phyloP scores from a whole-genome alignment of 2,797 vertebrate species.

The Sebastes aleutianus region DNA sequence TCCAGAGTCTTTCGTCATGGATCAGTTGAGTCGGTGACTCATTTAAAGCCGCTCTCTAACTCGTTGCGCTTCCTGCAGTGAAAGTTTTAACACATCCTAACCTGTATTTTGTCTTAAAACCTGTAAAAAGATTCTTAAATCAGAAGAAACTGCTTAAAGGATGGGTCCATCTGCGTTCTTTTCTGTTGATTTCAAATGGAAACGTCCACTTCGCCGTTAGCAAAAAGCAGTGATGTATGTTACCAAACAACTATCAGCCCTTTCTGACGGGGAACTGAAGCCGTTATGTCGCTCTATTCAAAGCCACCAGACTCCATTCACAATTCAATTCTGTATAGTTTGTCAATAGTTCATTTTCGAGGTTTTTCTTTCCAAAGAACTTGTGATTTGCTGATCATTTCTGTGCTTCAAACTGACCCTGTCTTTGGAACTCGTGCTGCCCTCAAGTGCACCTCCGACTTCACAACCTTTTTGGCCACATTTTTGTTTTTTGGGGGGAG shows the following conservation, averaged over 20 bases:
- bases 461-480: background rate
- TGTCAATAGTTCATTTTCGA: background rate
- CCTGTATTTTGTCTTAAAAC: background rate
- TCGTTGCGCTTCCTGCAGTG: background rate
- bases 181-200: too few relatives aligned
- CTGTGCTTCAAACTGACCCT: slow-evolving; percentile 20
- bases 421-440: background rate
- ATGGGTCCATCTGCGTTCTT: too few relatives aligned
- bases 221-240: too few relatives aligned
- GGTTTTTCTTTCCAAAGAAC: slow-evolving; percentile 21
- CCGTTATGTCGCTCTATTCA: too few relatives aligned
- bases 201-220: too few relatives aligned
- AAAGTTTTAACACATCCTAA: background rate
- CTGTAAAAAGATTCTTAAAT: background rate
- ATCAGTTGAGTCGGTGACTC: background rate
- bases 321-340: background rate
- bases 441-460: slow-evolving; percentile 7
- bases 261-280: too few relatives aligned
- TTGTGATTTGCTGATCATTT: slow-evolving; percentile 53
- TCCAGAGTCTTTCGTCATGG: background rate
- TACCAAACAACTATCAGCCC: too few relatives aligned
- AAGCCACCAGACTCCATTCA: too few relatives aligned
- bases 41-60: background rate
- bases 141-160: background rate
- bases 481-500: fast-evolving